Evolutionary conservation across 1,140 invertebrate species (phyloP), one percentile per base, ranked within the genome.

Genomic region (Ostrea denselamellosa): DNA sequence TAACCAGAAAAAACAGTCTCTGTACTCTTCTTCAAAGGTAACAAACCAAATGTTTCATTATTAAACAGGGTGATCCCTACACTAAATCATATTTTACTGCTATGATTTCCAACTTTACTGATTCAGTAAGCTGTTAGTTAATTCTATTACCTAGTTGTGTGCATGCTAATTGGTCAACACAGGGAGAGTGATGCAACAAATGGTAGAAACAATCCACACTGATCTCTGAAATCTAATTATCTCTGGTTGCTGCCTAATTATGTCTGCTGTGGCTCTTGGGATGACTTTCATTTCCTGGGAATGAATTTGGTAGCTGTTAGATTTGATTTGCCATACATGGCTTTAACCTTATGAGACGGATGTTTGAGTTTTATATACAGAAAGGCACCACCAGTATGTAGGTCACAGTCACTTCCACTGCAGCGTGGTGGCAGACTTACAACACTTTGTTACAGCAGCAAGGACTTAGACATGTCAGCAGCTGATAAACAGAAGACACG

Each of bases 161-260:
- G 68, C 25, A 77, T 77, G 68, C 28, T 77, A 77, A 77, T 77
- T 77, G 68, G 68, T 77, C 68, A 77, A 25, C 68, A 28, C 25
- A 25, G 68, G 14, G 68, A 62, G 68, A 34, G 68, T 77, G 68
- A 77, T 77, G 68, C 25, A 77, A 77, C 28, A 77, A 77, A 77
- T 77, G 22, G 3, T 9, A 68, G 68, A 12, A 12, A 77, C 25
- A 22, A 77, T 77, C 34, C 34, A 44, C 68, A 77, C 68, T 25
- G 28, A 77, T 77, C 68, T 8, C 68, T 77, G 68, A 2, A 77
- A 77, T 77, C 68, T 77, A 77, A 77, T 77, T 77, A 28, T 77
- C 68, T 77, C 68, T 77, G 12, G 68, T 77, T 77, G 25, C 68
- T 14, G 68, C 68, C 68, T 77, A 77, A 77, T 77, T 77, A 44